Percentiles rank a stretch among this genome's conserved stretches.
phyloP scores from a whole-genome alignment of 2,888 invertebrate species.

The Alloplasta piceator region DNA sequence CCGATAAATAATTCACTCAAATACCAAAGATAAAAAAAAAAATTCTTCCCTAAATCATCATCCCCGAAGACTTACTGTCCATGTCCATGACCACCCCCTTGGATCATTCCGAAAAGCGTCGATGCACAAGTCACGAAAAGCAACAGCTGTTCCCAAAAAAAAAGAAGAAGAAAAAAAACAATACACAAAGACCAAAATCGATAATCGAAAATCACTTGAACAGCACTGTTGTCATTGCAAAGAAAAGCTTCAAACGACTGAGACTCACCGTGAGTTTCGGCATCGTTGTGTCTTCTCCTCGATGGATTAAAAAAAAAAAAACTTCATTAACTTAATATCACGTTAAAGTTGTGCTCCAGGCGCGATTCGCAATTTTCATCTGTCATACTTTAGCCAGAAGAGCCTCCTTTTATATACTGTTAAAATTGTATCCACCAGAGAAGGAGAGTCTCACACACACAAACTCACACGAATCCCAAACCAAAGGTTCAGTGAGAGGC shows the following conservation, averaged over 20 bases:
- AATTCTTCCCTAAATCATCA: not conserved
- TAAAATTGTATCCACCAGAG: not conserved
- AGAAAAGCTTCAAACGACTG: not conserved
- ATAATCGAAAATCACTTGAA: conserved; percentile 28
- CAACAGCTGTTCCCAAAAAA: conserved; percentile 29
- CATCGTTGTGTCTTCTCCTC: conserved; percentile 62
- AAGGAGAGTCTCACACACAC: not conserved
- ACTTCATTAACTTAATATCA: conserved; percentile 4
- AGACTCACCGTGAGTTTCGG: conserved; percentile 72
- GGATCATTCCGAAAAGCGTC: conserved; percentile 41
- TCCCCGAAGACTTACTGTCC: conserved; percentile 61
- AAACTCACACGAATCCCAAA: no score
- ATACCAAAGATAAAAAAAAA: not conserved
- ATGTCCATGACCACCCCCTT: conserved; percentile 52
- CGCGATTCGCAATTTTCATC: conserved; percentile 71
- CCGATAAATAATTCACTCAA: no score
- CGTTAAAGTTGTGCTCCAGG: conserved; percentile 52
- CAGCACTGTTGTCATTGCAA: no score
- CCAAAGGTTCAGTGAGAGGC: conserved; percentile 20
- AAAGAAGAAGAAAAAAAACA: not conserved
- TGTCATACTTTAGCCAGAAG: conserved; percentile 65
- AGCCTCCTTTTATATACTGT: conserved; percentile 74
- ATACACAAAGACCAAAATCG: not conserved
- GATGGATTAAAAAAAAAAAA: not conserved
- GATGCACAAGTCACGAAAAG: conserved; percentile 37